phyloP scores from a whole-genome alignment of 2,888 invertebrate genomes.

The Rosalia funebris region DNA sequence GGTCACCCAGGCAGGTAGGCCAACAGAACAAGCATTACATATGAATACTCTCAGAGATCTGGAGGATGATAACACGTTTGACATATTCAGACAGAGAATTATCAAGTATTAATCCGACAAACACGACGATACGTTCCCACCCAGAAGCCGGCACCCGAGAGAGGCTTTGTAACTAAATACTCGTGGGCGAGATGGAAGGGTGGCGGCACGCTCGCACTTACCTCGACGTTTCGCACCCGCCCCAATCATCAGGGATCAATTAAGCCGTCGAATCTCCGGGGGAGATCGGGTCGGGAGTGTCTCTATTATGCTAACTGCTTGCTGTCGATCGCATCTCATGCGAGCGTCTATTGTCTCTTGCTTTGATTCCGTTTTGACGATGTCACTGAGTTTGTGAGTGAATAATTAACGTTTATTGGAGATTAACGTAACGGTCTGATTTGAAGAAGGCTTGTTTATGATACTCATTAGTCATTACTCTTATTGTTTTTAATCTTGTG shows the following conservation, averaged over 20 bases:
- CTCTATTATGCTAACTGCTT: constrained; percentile 39
- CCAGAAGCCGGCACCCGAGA: constrained; percentile 38
- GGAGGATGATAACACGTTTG: neutral
- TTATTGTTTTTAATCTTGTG: no score
- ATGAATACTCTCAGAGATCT: no score
- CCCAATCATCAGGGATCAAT: constrained; percentile 63
- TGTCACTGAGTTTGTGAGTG: no score
- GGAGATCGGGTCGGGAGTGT: constrained; percentile 35
- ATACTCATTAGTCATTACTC: no score
- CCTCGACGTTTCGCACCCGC: constrained; percentile 57
- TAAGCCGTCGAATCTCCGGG: constrained; percentile 48
- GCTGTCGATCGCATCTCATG: neutral
- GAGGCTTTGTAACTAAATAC: constrained; percentile 59
- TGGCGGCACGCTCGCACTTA: constrained; percentile 35
- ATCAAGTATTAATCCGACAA: constrained; percentile 31
- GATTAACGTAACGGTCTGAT: no score
- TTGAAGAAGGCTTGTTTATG: no score
- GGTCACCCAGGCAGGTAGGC: no score
- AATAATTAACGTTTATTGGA: no score
- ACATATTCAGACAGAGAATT: constrained; percentile 29
- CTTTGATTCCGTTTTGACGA: no score
- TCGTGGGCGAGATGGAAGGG: constrained; percentile 57
- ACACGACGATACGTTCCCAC: constrained; percentile 29
- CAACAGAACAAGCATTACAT: no score
- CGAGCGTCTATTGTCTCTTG: neutral